Percentiles rank a stretch among this genome's conserved stretches.
Conservation (phyloP, 2,113 vertebrate species). For the Lanius collurio region DNA sequence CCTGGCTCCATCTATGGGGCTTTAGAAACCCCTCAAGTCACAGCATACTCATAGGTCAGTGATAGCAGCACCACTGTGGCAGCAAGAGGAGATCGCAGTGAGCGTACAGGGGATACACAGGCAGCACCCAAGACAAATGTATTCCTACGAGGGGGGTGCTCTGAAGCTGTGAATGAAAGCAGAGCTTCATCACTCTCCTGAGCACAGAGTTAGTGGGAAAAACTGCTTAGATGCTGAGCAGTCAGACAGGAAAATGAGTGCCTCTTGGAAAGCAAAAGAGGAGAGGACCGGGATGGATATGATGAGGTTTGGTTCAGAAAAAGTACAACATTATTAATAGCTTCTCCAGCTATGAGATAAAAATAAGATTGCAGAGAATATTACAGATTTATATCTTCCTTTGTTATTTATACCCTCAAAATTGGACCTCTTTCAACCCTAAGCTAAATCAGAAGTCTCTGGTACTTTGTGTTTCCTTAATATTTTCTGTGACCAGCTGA, state of each 20-base stretch:
- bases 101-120: fast-evolving
- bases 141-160: neutral
- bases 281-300: fast-evolving
- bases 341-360: neutral
- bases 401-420: neutral
- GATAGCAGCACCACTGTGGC: neutral
- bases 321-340: neutral
- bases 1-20: neutral
- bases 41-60: neutral
- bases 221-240: neutral
- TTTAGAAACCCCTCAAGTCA: neutral
- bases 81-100: neutral
- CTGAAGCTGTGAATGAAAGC: neutral
- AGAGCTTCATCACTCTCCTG: neutral
- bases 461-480: neutral
- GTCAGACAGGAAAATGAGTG: neutral
- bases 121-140: neutral
- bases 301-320: neutral
- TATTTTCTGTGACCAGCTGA: neutral
- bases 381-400: neutral
- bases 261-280: neutral
- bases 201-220: neutral
- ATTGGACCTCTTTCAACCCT: neutral
- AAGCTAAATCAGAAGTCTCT: neutral
- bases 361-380: neutral